Evolutionary conservation across 2,888 invertebrate genomes (phyloP), one percentile per base, ranked within the genome.

Genomic region (Venusia cambrica): DNA sequence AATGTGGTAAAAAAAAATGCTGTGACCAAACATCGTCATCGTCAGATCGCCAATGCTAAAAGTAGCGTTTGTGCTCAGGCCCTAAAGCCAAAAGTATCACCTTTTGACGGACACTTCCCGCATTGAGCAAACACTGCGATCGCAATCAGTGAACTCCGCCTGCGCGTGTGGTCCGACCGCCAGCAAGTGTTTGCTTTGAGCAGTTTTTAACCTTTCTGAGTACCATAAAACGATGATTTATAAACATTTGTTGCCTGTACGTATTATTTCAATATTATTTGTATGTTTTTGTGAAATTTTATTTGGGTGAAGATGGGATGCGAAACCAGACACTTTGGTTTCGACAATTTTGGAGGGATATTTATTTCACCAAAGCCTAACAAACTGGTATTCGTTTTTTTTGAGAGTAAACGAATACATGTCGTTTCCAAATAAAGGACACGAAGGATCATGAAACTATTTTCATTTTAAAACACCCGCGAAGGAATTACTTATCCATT

Each of bases 91-190:
- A n/a, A 28, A 13, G 15, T 15, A 35, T 7, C 4, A 18, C 19
- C 4, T 11, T 33, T 33, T 33, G 36, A 41, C 37, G 36, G 54
- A 47, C 37, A 42, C 44, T 45, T 48, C 39, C 17, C 48, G 45
- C 38, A 47, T 48, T 28, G 25, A n/a, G n/a, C n/a, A n/a, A n/a
- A n/a, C n/a, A n/a, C 10, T 24, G 19, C 20, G 47, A 50, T 52
- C 45, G 48, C 43, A 43, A 43, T 56, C 56, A 54, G 38, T 67
- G 63, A 68, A 40, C 52, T 65, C 53, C 32, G 19, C 45, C n/a
- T 13, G 31, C 26, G 68, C 59, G 73, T 74, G 75, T 74, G 75
- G 75, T 63, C 73, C 51, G 41, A 27, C 48, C 37, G 36, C 37
- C 35, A 43, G 28, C 34, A 38, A 54, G 7, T 62, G 57, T 62